A percentile compares a stretch with the other conserved stretches of the same genome.
phyloP scores from a whole-genome alignment of 2,888 invertebrate genomes.

The Callosobruchus maculatus region DNA sequence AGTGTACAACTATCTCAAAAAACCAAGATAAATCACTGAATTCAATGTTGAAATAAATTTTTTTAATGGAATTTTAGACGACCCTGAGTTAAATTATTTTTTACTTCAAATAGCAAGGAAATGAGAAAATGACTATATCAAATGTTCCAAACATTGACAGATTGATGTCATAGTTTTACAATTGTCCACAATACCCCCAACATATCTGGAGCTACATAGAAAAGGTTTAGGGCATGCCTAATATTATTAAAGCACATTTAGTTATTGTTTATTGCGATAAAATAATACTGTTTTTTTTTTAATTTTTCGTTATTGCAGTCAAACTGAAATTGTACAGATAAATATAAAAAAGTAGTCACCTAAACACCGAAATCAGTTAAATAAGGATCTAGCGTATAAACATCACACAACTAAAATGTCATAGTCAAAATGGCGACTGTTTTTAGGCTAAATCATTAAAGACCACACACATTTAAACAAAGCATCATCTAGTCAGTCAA shows the following conservation, averaged over 20 bases:
- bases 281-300: not conserved
- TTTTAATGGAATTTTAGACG: too few relatives aligned
- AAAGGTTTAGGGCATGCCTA: not conserved
- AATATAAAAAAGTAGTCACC: not conserved
- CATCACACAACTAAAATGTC: not conserved
- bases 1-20: not conserved
- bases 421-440: not conserved
- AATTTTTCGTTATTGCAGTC: not conserved
- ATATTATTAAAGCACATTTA: not conserved
- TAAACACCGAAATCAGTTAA: not conserved
- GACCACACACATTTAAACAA: too few relatives aligned
- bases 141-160: too few relatives aligned
- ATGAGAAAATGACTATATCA: too few relatives aligned
- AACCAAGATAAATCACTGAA: not conserved
- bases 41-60: too few relatives aligned
- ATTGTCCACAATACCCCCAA: not conserved
- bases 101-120: too few relatives aligned
- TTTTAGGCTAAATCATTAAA: not conserved
- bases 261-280: not conserved
- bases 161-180: not conserved
- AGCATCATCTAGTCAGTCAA: too few relatives aligned
- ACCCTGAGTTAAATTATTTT: too few relatives aligned
- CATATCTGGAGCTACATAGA: not conserved
- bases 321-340: not conserved
- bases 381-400: not conserved